Conservation (phyloP, 1,140 invertebrate genomes). For the Bombus vancouverensis region DNA sequence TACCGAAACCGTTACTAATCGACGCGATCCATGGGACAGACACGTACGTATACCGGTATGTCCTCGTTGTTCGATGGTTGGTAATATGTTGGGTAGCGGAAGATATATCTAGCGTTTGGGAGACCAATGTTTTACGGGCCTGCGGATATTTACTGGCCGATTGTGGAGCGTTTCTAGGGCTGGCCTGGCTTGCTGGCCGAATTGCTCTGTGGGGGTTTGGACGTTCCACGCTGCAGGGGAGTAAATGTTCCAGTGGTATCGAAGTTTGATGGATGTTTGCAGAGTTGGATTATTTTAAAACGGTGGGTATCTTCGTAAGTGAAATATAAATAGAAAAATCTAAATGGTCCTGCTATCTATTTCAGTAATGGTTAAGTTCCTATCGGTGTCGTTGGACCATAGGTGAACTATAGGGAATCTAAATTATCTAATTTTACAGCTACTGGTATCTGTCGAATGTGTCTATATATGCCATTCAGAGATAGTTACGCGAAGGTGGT, state of each 20-base stretch:
- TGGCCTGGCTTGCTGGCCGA: background rate
- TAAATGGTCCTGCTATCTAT: background rate
- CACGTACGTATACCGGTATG: background rate
- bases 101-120: conserved; percentile 10
- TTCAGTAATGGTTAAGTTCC: background rate
- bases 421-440: too few species aligned
- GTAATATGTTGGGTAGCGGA: background rate
- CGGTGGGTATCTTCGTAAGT: background rate
- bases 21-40: too few species aligned
- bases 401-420: too few species aligned
- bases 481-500: too few species aligned
- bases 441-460: too few species aligned
- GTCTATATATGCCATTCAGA: too few species aligned
- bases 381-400: background rate
- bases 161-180: background rate
- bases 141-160: background rate
- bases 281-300: background rate
- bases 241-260: background rate
- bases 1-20: background rate
- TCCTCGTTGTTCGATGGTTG: background rate
- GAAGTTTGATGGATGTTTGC: background rate
- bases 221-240: background rate
- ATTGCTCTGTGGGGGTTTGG: background rate
- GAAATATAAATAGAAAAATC: background rate
- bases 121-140: conserved; percentile 6